These are phyloP conservation scores for Carterocephalus palaemon DNA, from an alignment of 2,888 invertebrate genomes.

Conservation along the genomic window DNA sequence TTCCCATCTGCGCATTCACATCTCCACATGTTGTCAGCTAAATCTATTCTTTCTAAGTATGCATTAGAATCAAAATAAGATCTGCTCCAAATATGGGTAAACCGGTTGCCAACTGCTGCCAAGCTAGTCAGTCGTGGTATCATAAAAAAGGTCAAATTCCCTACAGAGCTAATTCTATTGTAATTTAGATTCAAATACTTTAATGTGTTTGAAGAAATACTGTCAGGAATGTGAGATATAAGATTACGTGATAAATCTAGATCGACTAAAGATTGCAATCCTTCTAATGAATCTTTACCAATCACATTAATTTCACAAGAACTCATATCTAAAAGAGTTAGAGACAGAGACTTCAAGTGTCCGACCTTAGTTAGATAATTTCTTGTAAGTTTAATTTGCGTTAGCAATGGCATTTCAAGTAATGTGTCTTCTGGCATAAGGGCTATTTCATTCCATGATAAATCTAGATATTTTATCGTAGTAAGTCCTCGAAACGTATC, in stretches of 20 bases:
- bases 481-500: constrained; percentile 80
- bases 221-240: constrained; percentile 80
- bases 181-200: constrained; percentile 79
- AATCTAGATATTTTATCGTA: constrained; percentile 80
- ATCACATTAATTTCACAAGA: constrained; percentile 82
- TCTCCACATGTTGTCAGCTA: constrained; percentile 87
- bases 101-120: constrained; percentile 84
- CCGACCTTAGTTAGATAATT: constrained; percentile 81
- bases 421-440: constrained; percentile 79
- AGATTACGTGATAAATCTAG: constrained; percentile 84
- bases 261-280: constrained; percentile 78
- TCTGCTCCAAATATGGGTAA: constrained; percentile 80
- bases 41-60: constrained; percentile 77
- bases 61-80: constrained; percentile 80
- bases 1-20: constrained; percentile 83
- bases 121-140: constrained; percentile 80
- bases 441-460: constrained; percentile 84
- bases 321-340: constrained; percentile 80
- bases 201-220: constrained; percentile 80
- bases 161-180: constrained; percentile 80
- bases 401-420: constrained; percentile 78
- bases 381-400: constrained; percentile 80
- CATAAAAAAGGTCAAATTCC: constrained; percentile 81
- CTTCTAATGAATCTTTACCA: constrained; percentile 76
- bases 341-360: constrained; percentile 77